phyloP scores from a whole-genome alignment of 2,113 vertebrate species.

The Anarhynchus alexandrinus region DNA sequence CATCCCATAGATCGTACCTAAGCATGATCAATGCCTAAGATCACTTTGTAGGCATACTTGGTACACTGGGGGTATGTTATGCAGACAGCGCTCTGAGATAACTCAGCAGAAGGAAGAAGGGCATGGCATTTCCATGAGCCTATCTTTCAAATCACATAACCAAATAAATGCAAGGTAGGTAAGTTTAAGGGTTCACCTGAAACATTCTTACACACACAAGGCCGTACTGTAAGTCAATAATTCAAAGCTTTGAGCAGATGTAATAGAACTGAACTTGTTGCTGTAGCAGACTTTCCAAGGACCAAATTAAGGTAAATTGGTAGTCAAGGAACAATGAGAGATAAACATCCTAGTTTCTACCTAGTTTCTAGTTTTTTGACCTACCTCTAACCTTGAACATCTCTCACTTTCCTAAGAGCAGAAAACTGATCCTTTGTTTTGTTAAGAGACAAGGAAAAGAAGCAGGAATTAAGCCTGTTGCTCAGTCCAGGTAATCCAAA shows the following conservation, averaged over 20 bases:
- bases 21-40: neutral
- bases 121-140: neutral
- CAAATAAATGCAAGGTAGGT: neutral
- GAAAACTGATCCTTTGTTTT: neutral
- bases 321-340: neutral
- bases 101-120: neutral
- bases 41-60: neutral
- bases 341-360: neutral
- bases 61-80: neutral
- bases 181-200: neutral
- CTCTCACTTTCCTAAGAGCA: neutral
- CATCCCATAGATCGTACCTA: neutral
- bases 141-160: neutral
- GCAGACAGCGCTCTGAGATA: neutral
- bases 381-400: neutral
- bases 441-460: neutral
- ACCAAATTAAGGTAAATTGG: neutral
- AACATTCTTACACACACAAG: neutral
- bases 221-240: neutral
- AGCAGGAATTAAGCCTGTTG: neutral
- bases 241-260: neutral
- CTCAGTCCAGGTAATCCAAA: neutral
- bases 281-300: neutral
- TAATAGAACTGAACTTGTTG: neutral
- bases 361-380: neutral